Conservation (phyloP, 2,888 invertebrate species). For the Spisula solida region DNA sequence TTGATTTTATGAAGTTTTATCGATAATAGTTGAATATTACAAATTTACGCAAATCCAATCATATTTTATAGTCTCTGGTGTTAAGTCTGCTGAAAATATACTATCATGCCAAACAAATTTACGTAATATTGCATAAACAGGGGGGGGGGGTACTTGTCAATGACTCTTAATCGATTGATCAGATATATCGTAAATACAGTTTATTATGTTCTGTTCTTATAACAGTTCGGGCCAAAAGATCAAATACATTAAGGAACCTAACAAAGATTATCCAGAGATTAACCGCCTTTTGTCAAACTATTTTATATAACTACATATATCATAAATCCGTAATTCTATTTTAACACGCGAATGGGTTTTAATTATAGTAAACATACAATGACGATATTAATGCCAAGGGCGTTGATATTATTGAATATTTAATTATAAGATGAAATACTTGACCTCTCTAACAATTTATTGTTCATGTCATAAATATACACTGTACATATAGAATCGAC, state of each 20-base stretch:
- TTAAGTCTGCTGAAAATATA: no score
- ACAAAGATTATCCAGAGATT: neutral
- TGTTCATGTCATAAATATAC: neutral
- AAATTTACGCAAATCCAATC: no score
- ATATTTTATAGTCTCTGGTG: no score
- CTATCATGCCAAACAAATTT: no score
- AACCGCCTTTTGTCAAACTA: neutral
- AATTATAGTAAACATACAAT: constrained; percentile 15
- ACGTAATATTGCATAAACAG: no score
- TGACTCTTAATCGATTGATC: neutral
- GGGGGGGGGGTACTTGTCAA: neutral
- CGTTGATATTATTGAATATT: neutral
- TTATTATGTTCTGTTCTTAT: no score
- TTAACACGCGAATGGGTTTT: neutral
- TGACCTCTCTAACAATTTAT: neutral
- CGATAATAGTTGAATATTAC: no score
- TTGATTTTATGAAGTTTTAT: no score
- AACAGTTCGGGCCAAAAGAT: constrained; percentile 10
- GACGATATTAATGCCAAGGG: neutral
- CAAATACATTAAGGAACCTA: constrained; percentile 16
- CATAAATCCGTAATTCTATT: neutral
- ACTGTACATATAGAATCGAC: neutral
- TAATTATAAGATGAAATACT: neutral
- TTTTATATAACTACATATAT: neutral
- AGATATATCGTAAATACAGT: neutral